A percentile compares a stretch with the other conserved stretches of the same genome.
Conservation (phyloP, 2,113 vertebrate species). For the Origma solitaria region DNA sequence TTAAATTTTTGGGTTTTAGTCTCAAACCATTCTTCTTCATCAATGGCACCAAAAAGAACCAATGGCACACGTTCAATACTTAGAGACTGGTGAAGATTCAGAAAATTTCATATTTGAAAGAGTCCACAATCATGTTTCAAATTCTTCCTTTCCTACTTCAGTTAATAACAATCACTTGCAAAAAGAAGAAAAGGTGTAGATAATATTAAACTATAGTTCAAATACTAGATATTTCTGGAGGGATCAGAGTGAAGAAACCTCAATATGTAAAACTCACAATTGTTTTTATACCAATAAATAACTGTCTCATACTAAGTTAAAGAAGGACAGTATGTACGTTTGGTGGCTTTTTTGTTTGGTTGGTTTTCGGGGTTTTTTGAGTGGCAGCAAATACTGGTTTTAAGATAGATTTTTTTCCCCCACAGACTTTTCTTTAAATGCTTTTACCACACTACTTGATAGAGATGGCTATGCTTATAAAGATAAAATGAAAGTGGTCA, state of each 20-base stretch:
- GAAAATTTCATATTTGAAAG: neutral
- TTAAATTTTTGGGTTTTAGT: neutral
- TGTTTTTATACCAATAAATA: neutral
- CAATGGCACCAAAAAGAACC: neutral
- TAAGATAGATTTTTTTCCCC: neutral
- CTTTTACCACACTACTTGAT: neutral
- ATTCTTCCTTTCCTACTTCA: neutral
- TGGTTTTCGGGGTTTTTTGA: neutral
- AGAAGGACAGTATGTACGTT: neutral
- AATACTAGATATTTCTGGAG: neutral
- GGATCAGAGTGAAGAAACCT: neutral
- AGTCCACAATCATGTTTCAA: neutral
- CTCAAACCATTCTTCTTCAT: neutral
- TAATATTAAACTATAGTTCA: neutral
- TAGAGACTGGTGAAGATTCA: neutral
- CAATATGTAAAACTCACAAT: neutral
- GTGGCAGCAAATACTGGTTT: neutral
- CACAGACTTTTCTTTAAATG: neutral
- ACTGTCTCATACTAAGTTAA: neutral
- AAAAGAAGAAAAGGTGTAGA: neutral
- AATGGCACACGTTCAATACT: neutral
- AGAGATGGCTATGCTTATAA: neutral
- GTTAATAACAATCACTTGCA: neutral
- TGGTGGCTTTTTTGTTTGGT: accelerated
- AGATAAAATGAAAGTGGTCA: neutral